phyloP scores from a whole-genome alignment of 2,888 invertebrate genomes.

The Bimastos eiseni region DNA sequence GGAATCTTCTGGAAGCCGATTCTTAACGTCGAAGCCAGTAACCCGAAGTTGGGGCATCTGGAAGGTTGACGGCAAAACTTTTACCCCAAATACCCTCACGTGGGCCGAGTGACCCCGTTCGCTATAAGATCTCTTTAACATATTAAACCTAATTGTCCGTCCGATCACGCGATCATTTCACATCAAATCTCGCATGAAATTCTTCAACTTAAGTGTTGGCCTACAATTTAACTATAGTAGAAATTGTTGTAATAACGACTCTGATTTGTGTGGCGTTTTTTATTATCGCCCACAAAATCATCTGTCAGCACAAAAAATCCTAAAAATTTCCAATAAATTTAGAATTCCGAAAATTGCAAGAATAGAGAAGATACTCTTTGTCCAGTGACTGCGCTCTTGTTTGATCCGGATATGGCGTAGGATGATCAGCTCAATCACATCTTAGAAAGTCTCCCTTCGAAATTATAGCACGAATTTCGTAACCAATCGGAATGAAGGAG shows the following conservation, averaged over 20 bases:
- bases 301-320: no score
- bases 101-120: neutral
- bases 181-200: neutral
- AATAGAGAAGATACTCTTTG: neutral
- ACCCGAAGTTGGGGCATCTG: slow-evolving; percentile 25
- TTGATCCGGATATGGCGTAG: neutral
- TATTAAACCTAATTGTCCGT: neutral
- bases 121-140: neutral
- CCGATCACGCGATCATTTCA: neutral
- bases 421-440: neutral
- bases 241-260: no score
- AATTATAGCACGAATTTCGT: neutral
- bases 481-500: neutral
- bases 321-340: neutral
- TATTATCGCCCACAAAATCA: no score
- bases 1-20: neutral
- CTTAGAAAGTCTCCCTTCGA: neutral
- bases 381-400: neutral
- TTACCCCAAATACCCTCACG: slow-evolving; percentile 14
- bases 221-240: no score
- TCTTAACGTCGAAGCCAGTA: neutral
- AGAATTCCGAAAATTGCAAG: neutral
- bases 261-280: no score
- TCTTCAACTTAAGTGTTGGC: no score
- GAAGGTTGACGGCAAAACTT: slow-evolving; percentile 25